Percentiles rank a stretch among this genome's conserved stretches.
Evolutionary conservation across 2,888 invertebrate genomes (phyloP).

Genomic region (Macrophya alboannulata): DNA sequence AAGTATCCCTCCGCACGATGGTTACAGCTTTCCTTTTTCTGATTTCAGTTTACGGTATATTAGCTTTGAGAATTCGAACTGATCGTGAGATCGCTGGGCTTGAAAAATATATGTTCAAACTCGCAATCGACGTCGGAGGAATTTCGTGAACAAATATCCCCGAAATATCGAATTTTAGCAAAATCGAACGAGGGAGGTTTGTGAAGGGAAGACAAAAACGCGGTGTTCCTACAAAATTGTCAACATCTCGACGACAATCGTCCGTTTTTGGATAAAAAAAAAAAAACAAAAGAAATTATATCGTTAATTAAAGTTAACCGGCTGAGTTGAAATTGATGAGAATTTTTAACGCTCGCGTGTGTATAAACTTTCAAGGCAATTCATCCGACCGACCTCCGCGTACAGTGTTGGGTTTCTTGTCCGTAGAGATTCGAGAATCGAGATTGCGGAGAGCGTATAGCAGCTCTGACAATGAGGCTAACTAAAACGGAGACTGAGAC

Average conservation of each 20-base stretch:
- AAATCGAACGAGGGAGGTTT: too few relatives aligned
- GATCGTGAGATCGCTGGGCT: neutral
- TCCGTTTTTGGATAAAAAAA: neutral
- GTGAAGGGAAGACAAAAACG: too few relatives aligned
- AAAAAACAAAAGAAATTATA: neutral
- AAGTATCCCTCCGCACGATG: neutral
- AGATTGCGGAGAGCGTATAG: conserved; percentile 41
- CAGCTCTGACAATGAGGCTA: conserved; percentile 38
- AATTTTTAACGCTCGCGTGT: neutral
- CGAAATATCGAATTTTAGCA: too few relatives aligned
- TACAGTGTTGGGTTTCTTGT: conserved; percentile 45
- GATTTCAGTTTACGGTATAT: neutral
- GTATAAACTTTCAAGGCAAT: conserved; percentile 41
- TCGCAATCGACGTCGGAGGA: neutral
- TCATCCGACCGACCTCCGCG: conserved; percentile 2
- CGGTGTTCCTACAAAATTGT: too few relatives aligned
- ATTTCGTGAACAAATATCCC: neutral
- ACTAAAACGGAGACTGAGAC: conserved; percentile 22
- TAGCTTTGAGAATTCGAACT: neutral
- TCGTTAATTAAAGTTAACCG: neutral
- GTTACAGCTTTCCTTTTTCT: neutral
- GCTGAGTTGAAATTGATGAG: neutral
- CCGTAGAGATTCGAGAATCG: conserved; percentile 35
- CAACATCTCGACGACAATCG: too few relatives aligned
- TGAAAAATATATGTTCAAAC: neutral